These are phyloP conservation scores for Sebastes paucispinis DNA, from an alignment of 2,797 vertebrate genomes.

Conservation along the genomic window DNA sequence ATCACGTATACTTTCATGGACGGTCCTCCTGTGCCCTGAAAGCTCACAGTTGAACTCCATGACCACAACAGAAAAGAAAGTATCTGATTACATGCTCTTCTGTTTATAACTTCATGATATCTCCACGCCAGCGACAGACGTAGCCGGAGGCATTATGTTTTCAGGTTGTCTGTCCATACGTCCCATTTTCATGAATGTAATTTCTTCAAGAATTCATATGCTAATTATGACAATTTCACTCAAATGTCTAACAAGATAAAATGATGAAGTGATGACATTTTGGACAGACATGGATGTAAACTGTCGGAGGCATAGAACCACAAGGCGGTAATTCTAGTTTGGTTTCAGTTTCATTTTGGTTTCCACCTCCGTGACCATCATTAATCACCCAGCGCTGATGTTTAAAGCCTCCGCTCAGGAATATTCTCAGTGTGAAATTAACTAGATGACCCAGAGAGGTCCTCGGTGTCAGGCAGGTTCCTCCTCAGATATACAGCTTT, in stretches of 20 bases:
- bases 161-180: too few species aligned
- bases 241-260: too few species aligned
- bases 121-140: too few species aligned
- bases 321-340: neutral
- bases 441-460: neutral
- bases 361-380: neutral
- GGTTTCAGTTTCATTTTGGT: neutral
- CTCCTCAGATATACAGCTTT: conserved; percentile 8
- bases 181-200: too few species aligned
- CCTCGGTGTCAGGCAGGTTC: neutral
- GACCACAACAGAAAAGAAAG: neutral
- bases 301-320: too few species aligned
- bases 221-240: too few species aligned
- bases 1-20: neutral
- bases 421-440: neutral
- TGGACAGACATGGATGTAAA: neutral
- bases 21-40: neutral
- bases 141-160: too few species aligned
- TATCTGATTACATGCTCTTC: neutral
- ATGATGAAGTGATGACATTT: too few species aligned
- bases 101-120: too few species aligned
- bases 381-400: neutral
- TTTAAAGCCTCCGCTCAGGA: neutral
- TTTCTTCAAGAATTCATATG: too few species aligned
- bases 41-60: conserved; percentile 1